Conservation (phyloP, 2,797 vertebrate species). For the Chiloscyllium punctatum region DNA sequence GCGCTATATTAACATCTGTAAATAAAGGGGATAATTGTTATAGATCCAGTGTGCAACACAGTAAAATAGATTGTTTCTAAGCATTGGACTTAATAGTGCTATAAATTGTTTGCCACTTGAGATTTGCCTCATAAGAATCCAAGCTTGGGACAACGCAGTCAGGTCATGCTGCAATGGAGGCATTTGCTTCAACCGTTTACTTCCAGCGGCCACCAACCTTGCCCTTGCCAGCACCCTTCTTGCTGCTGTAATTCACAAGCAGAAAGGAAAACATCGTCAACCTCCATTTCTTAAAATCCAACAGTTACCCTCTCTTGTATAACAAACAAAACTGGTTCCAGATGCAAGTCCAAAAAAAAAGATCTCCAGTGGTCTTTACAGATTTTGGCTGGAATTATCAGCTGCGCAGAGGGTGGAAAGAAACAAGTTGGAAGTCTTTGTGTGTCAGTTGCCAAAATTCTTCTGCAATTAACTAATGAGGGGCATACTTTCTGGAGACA, state of each 20-base stretch:
- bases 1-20: slow-evolving; percentile 16
- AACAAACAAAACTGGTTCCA: slow-evolving; percentile 42
- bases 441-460: neutral
- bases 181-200: slow-evolving; percentile 55
- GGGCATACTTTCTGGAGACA: neutral
- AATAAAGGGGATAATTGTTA: slow-evolving; percentile 15
- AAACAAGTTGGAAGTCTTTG: slow-evolving; percentile 19
- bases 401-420: neutral
- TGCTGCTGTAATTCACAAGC: slow-evolving; percentile 74
- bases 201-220: slow-evolving; percentile 89
- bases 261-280: slow-evolving; percentile 25
- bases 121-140: slow-evolving; percentile 43
- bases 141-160: slow-evolving; percentile 10
- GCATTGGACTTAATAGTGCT: slow-evolving; percentile 41
- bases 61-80: slow-evolving; percentile 45
- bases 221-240: slow-evolving; percentile 81
- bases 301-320: slow-evolving; percentile 40
- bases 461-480: neutral
- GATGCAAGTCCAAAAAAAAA: neutral
- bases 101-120: slow-evolving; percentile 38
- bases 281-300: neutral
- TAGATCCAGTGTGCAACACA: slow-evolving; percentile 39
- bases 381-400: neutral
- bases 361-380: slow-evolving; percentile 8
- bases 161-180: slow-evolving; percentile 38